Base-by-base conservation (phyloP, 2,797 vertebrate species). In the Danio jaintianensis region DNA sequence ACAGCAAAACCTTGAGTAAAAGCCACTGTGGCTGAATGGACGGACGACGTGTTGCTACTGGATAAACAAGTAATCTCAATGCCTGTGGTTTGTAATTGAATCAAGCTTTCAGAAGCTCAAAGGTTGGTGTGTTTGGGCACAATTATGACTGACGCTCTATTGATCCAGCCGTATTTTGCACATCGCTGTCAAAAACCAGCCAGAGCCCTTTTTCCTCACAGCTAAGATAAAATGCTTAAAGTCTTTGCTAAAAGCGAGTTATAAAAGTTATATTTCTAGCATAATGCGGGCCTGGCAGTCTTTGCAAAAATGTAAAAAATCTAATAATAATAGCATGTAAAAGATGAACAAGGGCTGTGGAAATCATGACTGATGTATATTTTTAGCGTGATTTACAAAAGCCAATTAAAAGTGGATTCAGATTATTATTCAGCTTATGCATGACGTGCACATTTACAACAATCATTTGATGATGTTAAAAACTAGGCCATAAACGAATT, bases 61-160 rank as follows among this genome's bases (percentile, higher is more conserved):
- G 58, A 72, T 62, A 47, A 82, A 70, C 68, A 79, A 45, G 47
- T 56, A 53, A 63, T 55, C 64, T 76, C 50, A 61, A 75, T 22
- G 43, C 53, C 62, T 59, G 53, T 50, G 55, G 22, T 62, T 53
- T 22, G 40, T 53, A 61, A 81, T 45, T 48, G 76, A 68, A 69
- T 71, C 15, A 11, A 29, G 78, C 40, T 55, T 64, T 64, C 42
- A 79, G 29, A 52, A 13, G 58, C 58, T 53, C 67, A 72, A 71
- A 45, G 56, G 47, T 79, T 72, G 45, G 66, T 50, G 22, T 18
- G 45, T 50, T 68, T 58, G 52, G 59, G 61, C 77, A 79, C 76
- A 69, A 52, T 71, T 71, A 43, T 56, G 68, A 81, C 18, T 20
- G 15, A 11, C 2, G 40, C 18, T 53, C 16, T 38, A 59, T 45